Evolutionary conservation across 2,113 vertebrate species (phyloP).

Genomic region (Anguilla rostrata): DNA sequence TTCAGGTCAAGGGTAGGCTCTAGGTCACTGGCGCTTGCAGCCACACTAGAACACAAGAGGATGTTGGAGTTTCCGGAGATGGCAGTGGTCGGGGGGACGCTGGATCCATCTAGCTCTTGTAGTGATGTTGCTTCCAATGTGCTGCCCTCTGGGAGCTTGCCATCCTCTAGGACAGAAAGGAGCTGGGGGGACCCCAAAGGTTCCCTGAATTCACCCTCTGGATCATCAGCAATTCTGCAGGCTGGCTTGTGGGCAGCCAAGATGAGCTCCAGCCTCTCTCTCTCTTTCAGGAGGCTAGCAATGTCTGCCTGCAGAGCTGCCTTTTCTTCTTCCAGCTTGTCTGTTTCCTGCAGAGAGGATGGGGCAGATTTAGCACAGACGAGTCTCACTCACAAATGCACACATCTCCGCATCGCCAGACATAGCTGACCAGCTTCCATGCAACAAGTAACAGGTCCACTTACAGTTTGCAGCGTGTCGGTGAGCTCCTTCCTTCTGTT

Average conservation of each 20-base stretch:
- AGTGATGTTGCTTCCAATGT: constrained; percentile 32
- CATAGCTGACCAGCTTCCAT: neutral
- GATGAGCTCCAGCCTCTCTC: constrained; percentile 88
- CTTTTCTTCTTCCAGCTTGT: constrained; percentile 88
- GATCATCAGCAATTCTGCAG: constrained; percentile 80
- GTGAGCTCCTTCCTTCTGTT: constrained; percentile 91
- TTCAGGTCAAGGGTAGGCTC: constrained; percentile 68
- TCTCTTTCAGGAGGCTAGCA: constrained; percentile 86
- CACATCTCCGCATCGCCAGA: constrained; percentile 14
- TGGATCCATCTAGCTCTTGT: constrained; percentile 54
- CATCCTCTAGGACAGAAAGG: constrained; percentile 62
- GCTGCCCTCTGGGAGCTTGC: constrained; percentile 44
- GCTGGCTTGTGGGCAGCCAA: constrained; percentile 82
- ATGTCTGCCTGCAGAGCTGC: constrained; percentile 84
- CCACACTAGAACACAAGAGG: constrained; percentile 66
- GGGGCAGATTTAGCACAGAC: neutral
- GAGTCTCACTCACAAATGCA: neutral
- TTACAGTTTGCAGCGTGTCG: constrained; percentile 88
- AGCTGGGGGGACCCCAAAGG: constrained; percentile 72
- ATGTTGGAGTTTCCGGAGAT: constrained; percentile 73
- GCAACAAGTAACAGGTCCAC: constrained; percentile 43
- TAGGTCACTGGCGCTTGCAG: constrained; percentile 33
- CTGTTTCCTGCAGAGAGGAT: constrained; percentile 81
- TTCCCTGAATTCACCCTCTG: constrained; percentile 72
- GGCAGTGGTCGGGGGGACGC: constrained; percentile 46